Conservation (phyloP, 2,888 invertebrate species). For the Drosophila macrospina region DNA sequence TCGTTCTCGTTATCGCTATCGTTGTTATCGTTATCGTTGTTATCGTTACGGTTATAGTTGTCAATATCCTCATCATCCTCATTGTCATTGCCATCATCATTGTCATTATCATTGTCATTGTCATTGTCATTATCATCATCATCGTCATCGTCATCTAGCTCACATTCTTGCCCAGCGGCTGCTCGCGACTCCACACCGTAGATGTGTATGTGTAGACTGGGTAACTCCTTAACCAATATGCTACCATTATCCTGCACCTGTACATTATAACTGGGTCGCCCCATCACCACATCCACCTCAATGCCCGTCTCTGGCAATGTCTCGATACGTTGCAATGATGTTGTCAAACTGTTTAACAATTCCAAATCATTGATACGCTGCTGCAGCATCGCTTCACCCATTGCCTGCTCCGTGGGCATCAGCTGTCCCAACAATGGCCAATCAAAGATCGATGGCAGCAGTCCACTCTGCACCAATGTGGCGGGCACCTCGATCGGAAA, state of each 20-base stretch:
- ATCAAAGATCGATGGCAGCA: constrained; percentile 55
- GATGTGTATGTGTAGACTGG: constrained; percentile 37
- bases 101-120: neutral
- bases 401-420: constrained; percentile 38
- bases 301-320: constrained; percentile 30
- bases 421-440: constrained; percentile 43
- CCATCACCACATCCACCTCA: constrained; percentile 30
- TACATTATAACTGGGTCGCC: constrained; percentile 47
- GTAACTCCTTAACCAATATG: constrained; percentile 46
- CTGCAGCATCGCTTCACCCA: constrained; percentile 40
- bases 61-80: neutral
- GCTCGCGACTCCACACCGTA: constrained; percentile 12
- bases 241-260: constrained; percentile 40
- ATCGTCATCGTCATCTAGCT: neutral
- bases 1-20: neutral
- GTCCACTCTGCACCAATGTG: constrained; percentile 33
- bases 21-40: neutral
- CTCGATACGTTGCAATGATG: constrained; percentile 49
- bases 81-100: neutral
- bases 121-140: neutral
- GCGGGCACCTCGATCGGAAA: constrained; percentile 39
- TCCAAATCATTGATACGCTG: constrained; percentile 51
- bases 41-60: neutral
- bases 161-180: constrained; percentile 38
- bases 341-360: constrained; percentile 40